Evolutionary conservation across 1,140 invertebrate species (phyloP).

Genomic region (Leptoteleia sp.): DNA sequence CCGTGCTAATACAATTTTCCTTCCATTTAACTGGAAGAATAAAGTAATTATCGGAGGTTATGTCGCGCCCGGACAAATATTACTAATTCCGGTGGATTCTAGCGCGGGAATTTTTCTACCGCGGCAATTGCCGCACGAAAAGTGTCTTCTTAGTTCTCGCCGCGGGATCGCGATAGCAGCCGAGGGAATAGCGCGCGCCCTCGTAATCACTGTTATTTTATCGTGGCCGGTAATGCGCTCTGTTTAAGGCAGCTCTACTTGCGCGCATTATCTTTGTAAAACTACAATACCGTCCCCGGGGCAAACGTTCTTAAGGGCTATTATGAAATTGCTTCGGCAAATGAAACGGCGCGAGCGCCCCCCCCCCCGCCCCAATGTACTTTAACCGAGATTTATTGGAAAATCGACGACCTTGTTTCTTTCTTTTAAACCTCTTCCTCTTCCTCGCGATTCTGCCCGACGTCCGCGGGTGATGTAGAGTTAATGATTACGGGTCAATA

Average conservation of each 20-base stretch:
- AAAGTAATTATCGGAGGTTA: constrained; percentile 22
- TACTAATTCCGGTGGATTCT: constrained; percentile 26
- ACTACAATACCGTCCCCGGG: constrained; percentile 66
- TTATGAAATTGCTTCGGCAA: constrained; percentile 78
- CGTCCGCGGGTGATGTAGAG: constrained; percentile 47
- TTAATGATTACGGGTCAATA: constrained; percentile 58
- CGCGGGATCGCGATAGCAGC: constrained; percentile 68
- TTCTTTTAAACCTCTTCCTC: too few species aligned
- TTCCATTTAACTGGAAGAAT: constrained; percentile 2
- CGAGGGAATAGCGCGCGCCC: constrained; percentile 68
- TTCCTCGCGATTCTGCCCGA: neutral
- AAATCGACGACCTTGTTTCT: constrained; percentile 44
- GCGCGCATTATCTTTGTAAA: constrained; percentile 74
- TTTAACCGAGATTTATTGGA: constrained; percentile 66
- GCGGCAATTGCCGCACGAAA: constrained; percentile 30
- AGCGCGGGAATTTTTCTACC: constrained; percentile 24
- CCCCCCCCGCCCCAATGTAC: too few species aligned
- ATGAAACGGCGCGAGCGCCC: constrained; percentile 73
- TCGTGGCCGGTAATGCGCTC: constrained; percentile 77
- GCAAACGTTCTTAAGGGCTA: constrained; percentile 75
- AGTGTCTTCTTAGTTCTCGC: constrained; percentile 71
- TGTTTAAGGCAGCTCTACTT: constrained; percentile 76
- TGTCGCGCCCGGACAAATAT: constrained; percentile 4
- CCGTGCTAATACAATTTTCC: constrained; percentile 9
- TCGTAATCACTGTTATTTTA: constrained; percentile 79